phyloP scores from a whole-genome alignment of 2,797 vertebrate genomes.

The Galaxias olidus region DNA sequence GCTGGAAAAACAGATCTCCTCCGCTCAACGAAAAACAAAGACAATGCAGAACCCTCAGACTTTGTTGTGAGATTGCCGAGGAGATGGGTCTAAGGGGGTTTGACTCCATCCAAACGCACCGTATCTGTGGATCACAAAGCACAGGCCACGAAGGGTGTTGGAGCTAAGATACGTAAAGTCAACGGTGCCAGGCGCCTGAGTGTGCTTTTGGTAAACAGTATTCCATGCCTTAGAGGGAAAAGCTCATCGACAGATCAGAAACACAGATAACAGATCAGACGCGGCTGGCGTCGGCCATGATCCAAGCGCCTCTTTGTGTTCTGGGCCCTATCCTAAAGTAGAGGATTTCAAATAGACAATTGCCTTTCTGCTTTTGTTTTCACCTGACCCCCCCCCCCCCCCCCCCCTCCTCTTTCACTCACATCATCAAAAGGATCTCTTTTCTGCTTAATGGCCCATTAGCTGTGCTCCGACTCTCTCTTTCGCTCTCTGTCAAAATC shows the following conservation, averaged over 20 bases:
- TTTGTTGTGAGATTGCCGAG: too few species aligned
- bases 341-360: slow-evolving; percentile 45
- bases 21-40: too few species aligned
- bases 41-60: too few species aligned
- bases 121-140: slow-evolving; percentile 20
- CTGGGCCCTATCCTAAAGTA: slow-evolving; percentile 20
- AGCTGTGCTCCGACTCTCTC: slow-evolving; percentile 54
- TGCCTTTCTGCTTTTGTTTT: slow-evolving; percentile 45
- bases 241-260: slow-evolving; percentile 42
- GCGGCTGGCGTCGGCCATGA: slow-evolving; percentile 19
- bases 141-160: slow-evolving; percentile 14
- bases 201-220: neutral
- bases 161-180: slow-evolving; percentile 29
- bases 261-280: slow-evolving; percentile 30
- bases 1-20: too few species aligned
- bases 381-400: slow-evolving; percentile 13
- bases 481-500: slow-evolving; percentile 50
- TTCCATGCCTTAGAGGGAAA: slow-evolving; percentile 10
- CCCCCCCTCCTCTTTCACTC: slow-evolving; percentile 12
- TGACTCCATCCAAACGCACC: too few species aligned
- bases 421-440: slow-evolving; percentile 58
- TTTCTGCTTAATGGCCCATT: slow-evolving; percentile 60
- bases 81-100: too few species aligned
- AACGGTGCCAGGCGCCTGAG: neutral
- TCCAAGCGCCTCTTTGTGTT: slow-evolving; percentile 31